Evolutionary conservation across 2,113 vertebrate genomes (phyloP).

Genomic region (Antechinus stuartii): DNA sequence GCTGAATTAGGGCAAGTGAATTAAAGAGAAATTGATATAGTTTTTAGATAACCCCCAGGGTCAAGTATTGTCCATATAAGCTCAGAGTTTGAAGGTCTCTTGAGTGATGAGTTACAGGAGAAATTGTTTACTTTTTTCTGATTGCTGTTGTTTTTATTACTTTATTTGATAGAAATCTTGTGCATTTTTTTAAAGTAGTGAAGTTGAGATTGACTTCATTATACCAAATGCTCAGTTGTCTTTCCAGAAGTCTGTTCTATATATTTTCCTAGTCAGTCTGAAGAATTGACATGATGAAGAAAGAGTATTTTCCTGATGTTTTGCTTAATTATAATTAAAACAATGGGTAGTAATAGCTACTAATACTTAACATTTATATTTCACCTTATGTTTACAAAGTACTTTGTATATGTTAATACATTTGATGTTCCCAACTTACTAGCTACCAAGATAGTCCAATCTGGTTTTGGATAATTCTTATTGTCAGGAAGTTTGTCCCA

Average conservation of each 20-base stretch:
- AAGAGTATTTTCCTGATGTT: constrained; percentile 3
- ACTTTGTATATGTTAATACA: not conserved
- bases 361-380: not conserved
- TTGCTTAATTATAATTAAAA: not conserved
- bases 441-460: accelerated
- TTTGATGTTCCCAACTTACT: not conserved
- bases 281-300: constrained; percentile 68
- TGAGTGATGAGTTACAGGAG: not conserved
- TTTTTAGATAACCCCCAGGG: not conserved
- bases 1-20: not conserved
- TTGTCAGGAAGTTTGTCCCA: not conserved
- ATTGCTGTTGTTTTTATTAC: not conserved
- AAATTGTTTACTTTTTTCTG: not conserved
- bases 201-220: not conserved
- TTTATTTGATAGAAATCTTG: not conserved
- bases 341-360: not conserved
- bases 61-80: not conserved
- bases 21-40: not conserved
- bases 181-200: not conserved
- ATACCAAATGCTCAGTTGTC: not conserved
- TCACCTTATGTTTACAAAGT: not conserved
- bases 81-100: not conserved
- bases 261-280: constrained; percentile 52
- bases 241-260: not conserved
- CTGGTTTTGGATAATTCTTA: not conserved